A percentile compares a stretch with the other conserved stretches of the same genome.
Conservation (phyloP, 1,140 invertebrate species). For the Linepithema humile region DNA sequence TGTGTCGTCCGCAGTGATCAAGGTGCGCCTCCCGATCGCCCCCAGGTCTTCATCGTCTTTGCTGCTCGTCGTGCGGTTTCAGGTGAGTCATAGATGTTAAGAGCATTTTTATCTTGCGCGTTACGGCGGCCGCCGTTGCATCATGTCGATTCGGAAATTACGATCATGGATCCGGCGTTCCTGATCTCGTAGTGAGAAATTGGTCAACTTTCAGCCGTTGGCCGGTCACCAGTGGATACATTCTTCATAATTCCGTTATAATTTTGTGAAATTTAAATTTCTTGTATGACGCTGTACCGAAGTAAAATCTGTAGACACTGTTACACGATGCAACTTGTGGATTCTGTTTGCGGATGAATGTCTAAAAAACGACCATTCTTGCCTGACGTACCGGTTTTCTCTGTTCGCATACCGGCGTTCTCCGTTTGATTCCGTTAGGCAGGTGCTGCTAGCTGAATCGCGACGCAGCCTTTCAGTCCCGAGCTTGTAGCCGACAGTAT, state of each 20-base stretch:
- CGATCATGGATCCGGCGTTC: background rate
- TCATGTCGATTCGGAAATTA: background rate
- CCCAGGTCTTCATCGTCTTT: background rate
- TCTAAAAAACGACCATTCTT: no score
- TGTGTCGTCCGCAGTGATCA: background rate
- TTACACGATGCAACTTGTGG: no score
- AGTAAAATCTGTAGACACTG: no score
- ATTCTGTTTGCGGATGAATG: background rate
- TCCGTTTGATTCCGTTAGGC: no score
- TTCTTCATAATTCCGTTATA: background rate
- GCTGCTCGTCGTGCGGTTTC: background rate
- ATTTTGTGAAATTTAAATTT: background rate
- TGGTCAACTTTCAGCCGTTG: background rate
- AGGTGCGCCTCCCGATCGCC: constrained; percentile 8
- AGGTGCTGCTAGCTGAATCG: no score
- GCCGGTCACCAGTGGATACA: background rate
- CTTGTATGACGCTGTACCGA: background rate
- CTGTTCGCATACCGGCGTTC: no score
- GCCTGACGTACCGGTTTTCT: no score
- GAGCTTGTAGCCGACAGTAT: no score
- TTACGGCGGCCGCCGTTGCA: background rate
- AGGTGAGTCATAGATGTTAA: constrained; percentile 11
- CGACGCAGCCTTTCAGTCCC: no score
- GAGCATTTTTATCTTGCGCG: background rate
- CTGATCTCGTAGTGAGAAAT: background rate